phyloP scores from a whole-genome alignment of 1,140 invertebrate species.

The Panonychus citri region DNA sequence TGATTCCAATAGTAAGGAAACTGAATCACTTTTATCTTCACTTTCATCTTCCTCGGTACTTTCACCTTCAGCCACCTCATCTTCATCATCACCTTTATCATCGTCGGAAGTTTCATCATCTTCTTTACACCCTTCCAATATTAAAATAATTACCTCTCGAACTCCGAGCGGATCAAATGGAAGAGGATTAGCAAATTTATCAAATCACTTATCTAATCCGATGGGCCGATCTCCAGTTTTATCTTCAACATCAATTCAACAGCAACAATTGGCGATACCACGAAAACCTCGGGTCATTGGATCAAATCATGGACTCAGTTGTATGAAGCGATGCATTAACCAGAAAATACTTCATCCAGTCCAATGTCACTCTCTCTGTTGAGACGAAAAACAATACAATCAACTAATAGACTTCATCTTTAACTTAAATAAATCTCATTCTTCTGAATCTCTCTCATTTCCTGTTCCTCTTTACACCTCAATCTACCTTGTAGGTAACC shows the following conservation, averaged over 20 bases:
- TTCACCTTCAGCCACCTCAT: background rate
- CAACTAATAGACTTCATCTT: too few relatives aligned
- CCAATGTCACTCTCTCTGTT: constrained; percentile 22
- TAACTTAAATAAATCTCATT: too few relatives aligned
- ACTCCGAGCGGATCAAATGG: background rate
- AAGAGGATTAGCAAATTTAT: background rate
- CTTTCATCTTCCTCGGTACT: too few relatives aligned
- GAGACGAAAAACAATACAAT: too few relatives aligned
- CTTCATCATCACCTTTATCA: background rate
- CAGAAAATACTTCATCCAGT: constrained; percentile 20
- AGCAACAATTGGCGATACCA: background rate
- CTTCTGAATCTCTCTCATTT: too few relatives aligned
- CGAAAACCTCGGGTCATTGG: constrained; percentile 3
- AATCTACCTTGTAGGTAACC: too few relatives aligned
- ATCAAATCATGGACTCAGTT: constrained; percentile 19
- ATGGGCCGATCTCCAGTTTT: background rate
- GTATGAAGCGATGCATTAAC: constrained; percentile 19
- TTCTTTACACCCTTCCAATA: background rate
- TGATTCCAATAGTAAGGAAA: too few relatives aligned
- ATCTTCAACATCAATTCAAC: background rate
- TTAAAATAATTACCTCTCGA: background rate
- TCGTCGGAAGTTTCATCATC: background rate
- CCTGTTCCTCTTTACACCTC: too few relatives aligned
- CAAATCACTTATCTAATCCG: background rate
- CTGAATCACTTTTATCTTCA: too few relatives aligned